Evolutionary conservation across 2,888 invertebrate genomes (phyloP).

Genomic region (Opisthograptis luteolata): DNA sequence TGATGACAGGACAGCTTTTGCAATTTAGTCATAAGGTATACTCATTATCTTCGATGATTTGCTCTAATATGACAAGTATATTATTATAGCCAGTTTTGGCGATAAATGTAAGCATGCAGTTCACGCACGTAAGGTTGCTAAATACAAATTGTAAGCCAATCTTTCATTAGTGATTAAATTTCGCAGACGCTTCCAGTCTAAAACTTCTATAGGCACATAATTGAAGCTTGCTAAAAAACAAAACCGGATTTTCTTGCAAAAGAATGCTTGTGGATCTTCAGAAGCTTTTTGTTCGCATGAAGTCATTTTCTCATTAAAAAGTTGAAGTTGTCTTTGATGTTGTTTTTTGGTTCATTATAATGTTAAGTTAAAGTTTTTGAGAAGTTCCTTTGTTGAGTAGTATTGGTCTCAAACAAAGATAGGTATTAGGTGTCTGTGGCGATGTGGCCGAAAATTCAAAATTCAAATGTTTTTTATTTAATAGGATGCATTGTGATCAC

Average conservation of each 20-base stretch:
- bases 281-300: conserved; percentile 27
- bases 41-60: too few relatives aligned
- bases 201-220: conserved; percentile 16
- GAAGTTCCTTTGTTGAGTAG: conserved; percentile 6
- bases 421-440: too few relatives aligned
- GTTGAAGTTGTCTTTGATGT: conserved; percentile 18
- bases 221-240: conserved; percentile 24
- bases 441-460: too few relatives aligned
- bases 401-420: neutral
- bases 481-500: too few relatives aligned
- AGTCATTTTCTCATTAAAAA: conserved; percentile 30
- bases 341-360: conserved; percentile 14
- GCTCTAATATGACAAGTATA: too few relatives aligned
- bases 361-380: conserved; percentile 12
- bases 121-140: too few relatives aligned
- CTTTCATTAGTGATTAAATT: neutral
- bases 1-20: too few relatives aligned
- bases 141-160: too few relatives aligned
- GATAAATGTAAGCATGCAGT: too few relatives aligned
- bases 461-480: too few relatives aligned
- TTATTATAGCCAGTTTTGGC: too few relatives aligned
- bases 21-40: too few relatives aligned
- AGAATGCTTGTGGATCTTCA: conserved; percentile 21
- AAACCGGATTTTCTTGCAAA: conserved; percentile 29
- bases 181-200: neutral